Percentiles rank a stretch among this genome's conserved stretches.
phyloP scores from a whole-genome alignment of 1,140 invertebrate species.

The Trichomalopsis sarcophagae region DNA sequence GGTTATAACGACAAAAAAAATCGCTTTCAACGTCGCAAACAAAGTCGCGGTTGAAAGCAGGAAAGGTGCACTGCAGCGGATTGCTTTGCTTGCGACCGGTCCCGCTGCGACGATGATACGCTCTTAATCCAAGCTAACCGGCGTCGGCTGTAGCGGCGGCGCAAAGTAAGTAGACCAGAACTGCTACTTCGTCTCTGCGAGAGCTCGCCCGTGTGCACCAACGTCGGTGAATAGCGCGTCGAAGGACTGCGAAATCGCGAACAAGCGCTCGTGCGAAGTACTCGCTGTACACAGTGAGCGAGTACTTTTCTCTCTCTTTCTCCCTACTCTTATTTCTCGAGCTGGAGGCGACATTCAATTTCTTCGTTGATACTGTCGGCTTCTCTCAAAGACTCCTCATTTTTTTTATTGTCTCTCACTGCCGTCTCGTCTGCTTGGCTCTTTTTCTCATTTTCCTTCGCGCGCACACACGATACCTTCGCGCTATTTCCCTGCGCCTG shows the following conservation, averaged over 20 bases:
- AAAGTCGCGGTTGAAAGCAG: not conserved
- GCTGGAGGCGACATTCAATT: conserved; percentile 39
- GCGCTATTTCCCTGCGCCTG: not conserved
- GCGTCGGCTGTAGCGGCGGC: not conserved
- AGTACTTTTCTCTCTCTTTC: conserved; percentile 28
- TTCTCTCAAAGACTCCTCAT: not conserved
- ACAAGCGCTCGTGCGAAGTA: conserved; percentile 33
- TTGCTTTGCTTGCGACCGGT: conserved; percentile 20
- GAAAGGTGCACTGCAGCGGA: conserved; percentile 43
- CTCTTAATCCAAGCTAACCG: conserved; percentile 57
- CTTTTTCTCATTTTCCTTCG: not conserved
- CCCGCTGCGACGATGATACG: conserved; percentile 57
- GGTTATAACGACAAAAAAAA: no score
- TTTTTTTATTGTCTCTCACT: conserved; percentile 22
- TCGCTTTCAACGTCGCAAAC: not conserved
- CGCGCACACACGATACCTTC: not conserved
- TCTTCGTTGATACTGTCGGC: conserved; percentile 22
- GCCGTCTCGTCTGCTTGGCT: not conserved
- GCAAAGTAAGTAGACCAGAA: conserved; percentile 62
- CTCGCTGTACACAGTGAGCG: not conserved
- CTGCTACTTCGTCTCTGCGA: not conserved
- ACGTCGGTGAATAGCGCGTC: not conserved
- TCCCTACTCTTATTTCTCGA: not conserved
- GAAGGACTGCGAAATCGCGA: conserved; percentile 1
- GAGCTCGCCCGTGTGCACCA: not conserved